Evolutionary conservation across 2,888 invertebrate genomes (phyloP), one percentile per base, ranked within the genome.

Genomic region (Buathra laborator): DNA sequence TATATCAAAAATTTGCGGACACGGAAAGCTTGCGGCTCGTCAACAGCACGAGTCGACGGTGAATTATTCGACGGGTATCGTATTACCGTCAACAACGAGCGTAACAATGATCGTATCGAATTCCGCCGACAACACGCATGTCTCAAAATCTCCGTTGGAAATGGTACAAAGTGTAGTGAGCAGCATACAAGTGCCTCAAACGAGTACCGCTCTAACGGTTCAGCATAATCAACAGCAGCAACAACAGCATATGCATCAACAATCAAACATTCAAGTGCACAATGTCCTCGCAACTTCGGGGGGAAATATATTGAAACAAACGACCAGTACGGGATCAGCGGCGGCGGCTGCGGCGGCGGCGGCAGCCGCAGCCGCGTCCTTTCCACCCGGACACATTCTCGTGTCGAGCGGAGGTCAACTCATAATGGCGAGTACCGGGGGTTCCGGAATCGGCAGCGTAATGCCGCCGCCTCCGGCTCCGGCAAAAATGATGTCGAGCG

Each of bases 151-250:
- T 5, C 97, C 97, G 0, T 91, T 97, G 64, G 97, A 97, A 94
- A 97, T 97, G 96, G 97, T 97, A 1, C 97, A 97, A 90, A 96
- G 96, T 90, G 96, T 97, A 3, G 96, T 97, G 74, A 96, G 96
- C 86, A 96, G 95, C 91, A 95, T 96, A 87, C 96, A 96, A 89
- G 95, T 95, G 82, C 94, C 95, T 9, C 93, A 93, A 81, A 90
- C 90, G n/a, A 93, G 89, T 72, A 89, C 89, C 43, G 88, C 90
- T 75, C 87, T 92, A 59, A 77, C 80, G 9, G 32, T 86, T 48
- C 86, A 82, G 43, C 83, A 86, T 48, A 91, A 90, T 29, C 88
- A 91, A 10, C 91, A 90, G 87, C 91, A 92, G n/a, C 92, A 93
- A 83, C 90, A 90, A 6, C 84, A 89, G 0, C 88, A 89, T 0